phyloP scores from a whole-genome alignment of 2,113 vertebrate species.

The Platysternon megacephalum region DNA sequence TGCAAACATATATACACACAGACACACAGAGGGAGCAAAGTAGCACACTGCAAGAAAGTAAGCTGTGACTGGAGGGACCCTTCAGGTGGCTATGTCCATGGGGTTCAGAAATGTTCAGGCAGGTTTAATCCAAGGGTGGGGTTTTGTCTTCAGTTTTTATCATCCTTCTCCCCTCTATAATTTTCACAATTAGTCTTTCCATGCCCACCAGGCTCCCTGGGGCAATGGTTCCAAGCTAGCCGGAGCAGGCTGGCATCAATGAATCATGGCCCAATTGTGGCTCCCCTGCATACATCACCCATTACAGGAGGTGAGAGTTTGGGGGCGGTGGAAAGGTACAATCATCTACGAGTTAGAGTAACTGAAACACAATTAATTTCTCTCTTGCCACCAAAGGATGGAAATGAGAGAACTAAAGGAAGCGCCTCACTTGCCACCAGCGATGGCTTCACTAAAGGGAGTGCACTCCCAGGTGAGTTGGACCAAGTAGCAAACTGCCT shows the following conservation, averaged over 20 bases:
- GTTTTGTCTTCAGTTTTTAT: neutral
- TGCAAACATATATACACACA: constrained; percentile 81
- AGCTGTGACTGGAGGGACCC: neutral
- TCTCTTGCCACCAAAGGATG: neutral
- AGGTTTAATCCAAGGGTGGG: fast-evolving
- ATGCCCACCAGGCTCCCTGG: neutral
- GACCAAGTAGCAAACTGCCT: neutral
- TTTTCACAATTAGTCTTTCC: neutral
- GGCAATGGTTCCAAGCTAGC: neutral
- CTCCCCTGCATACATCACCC: neutral
- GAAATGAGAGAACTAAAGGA: neutral
- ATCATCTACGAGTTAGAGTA: neutral
- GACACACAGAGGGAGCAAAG: constrained; percentile 70
- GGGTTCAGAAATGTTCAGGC: fast-evolving
- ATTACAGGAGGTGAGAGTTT: neutral
- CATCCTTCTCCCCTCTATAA: neutral
- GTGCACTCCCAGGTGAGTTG: neutral
- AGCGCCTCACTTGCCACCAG: neutral
- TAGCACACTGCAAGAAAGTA: neutral
- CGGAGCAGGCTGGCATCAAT: neutral
- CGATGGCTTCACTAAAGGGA: neutral
- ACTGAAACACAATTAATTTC: neutral
- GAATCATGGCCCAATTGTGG: neutral
- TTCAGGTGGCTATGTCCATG: neutral
- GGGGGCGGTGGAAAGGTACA: neutral